These are phyloP conservation scores for Phymanthus crucifer DNA, from an alignment of 92 coral and sea anemone genomes.

Conservation along the genomic window DNA sequence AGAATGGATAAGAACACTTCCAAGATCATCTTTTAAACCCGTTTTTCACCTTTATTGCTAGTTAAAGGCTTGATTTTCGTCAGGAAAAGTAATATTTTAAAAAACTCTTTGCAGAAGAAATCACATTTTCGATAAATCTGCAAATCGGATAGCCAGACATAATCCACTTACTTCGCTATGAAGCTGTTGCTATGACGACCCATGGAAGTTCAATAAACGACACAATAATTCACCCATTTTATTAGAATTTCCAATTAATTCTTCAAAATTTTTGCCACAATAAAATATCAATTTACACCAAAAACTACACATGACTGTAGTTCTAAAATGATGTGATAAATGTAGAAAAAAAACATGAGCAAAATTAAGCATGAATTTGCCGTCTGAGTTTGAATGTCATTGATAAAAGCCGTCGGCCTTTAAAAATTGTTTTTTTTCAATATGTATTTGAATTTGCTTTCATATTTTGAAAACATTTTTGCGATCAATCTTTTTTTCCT, in stretches of 20 bases:
- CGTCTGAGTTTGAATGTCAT: no score
- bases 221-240: background rate
- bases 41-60: background rate
- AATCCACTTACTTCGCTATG: background rate
- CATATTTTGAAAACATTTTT: no score
- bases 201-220: background rate
- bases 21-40: background rate
- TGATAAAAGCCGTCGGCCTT: no score
- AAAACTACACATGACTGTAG: no score
- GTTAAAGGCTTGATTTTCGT: background rate
- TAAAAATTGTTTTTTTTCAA: no score
- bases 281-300: no score
- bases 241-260: no score
- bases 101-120: background rate
- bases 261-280: no score
- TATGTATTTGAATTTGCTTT: no score
- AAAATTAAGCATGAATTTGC: no score
- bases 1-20: background rate
- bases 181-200: background rate
- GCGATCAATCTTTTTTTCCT: background rate
- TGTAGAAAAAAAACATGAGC: no score
- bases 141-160: background rate
- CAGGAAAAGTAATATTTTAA: background rate
- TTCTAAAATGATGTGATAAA: no score
- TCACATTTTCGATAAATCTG: background rate